Conservation (phyloP, 2,797 vertebrate genomes). For the Periparus ater region DNA sequence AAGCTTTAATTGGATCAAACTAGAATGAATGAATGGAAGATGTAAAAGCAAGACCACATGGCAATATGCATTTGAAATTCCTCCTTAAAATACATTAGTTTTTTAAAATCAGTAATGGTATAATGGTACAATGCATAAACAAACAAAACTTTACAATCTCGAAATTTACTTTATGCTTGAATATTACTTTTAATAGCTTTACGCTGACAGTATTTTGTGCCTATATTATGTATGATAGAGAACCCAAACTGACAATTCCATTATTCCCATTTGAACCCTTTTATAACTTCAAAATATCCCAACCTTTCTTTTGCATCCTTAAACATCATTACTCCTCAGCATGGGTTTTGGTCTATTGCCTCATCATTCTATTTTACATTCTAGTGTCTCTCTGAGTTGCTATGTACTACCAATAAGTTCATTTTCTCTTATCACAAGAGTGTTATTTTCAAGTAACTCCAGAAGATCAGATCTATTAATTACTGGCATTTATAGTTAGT, state of each 20-base stretch:
- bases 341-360: neutral
- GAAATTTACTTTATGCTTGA: neutral
- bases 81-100: accelerated
- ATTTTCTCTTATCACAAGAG: slow-evolving; percentile 21
- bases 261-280: neutral
- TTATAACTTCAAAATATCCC: neutral
- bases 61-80: neutral
- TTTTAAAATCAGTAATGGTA: neutral
- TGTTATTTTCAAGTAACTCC: slow-evolving; percentile 62
- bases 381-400: slow-evolving; percentile 14
- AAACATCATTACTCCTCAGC: neutral
- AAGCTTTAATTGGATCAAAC: neutral
- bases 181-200: neutral
- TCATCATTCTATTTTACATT: slow-evolving; percentile 13
- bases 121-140: neutral
- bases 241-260: neutral
- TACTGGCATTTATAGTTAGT: slow-evolving; percentile 30
- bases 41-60: neutral
- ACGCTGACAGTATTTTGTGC: neutral
- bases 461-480: slow-evolving; percentile 36
- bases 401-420: slow-evolving; percentile 13
- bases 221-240: neutral
- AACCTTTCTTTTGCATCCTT: neutral
- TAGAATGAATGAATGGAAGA: neutral
- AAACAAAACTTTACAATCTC: neutral